phyloP scores from a whole-genome alignment of 2,797 vertebrate genomes.

The Acanthurus leucopareius region DNA sequence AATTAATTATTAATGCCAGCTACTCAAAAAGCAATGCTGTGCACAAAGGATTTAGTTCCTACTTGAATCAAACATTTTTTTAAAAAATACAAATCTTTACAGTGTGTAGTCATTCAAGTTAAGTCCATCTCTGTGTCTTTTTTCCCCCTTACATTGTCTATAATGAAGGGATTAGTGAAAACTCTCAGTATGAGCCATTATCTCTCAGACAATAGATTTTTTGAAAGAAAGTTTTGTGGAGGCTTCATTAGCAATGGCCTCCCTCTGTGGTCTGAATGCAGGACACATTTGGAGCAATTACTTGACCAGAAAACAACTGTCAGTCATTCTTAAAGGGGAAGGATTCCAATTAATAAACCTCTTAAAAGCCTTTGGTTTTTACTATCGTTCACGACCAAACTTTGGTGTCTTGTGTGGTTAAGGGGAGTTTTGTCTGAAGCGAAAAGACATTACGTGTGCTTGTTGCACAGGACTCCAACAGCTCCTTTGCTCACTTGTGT shows the following conservation, averaged over 20 bases:
- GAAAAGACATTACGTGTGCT: conserved; percentile 78
- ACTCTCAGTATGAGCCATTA: conserved; percentile 84
- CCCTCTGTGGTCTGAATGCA: conserved; percentile 87
- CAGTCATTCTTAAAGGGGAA: conserved; percentile 98
- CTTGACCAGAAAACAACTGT: conserved; percentile 93
- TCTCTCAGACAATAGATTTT: conserved; percentile 88
- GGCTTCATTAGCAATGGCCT: conserved; percentile 89
- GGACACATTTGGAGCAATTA: conserved; percentile 94
- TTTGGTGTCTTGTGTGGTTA: conserved; percentile 84
- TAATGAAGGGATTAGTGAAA: conserved; percentile 86
- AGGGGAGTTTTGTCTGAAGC: conserved; percentile 77
- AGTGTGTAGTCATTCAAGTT: conserved; percentile 66
- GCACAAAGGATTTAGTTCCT: conserved; percentile 32
- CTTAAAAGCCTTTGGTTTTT: conserved; percentile 90
- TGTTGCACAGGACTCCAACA: conserved; percentile 55
- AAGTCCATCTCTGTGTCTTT: conserved; percentile 79
- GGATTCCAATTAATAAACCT: conserved; percentile 95
- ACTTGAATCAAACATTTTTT: conserved; percentile 53
- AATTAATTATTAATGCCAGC: conserved; percentile 6
- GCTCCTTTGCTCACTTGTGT: conserved; percentile 76
- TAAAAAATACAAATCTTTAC: conserved; percentile 46
- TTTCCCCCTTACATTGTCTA: conserved; percentile 76
- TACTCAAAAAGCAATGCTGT: conserved; percentile 12
- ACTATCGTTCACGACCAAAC: conserved; percentile 85
- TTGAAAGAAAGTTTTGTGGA: conserved; percentile 90